Percentiles rank a stretch among this genome's conserved stretches.
Evolutionary conservation across 2,113 vertebrate genomes (phyloP).

Genomic region (Boleophthalmus pectinirostris): DNA sequence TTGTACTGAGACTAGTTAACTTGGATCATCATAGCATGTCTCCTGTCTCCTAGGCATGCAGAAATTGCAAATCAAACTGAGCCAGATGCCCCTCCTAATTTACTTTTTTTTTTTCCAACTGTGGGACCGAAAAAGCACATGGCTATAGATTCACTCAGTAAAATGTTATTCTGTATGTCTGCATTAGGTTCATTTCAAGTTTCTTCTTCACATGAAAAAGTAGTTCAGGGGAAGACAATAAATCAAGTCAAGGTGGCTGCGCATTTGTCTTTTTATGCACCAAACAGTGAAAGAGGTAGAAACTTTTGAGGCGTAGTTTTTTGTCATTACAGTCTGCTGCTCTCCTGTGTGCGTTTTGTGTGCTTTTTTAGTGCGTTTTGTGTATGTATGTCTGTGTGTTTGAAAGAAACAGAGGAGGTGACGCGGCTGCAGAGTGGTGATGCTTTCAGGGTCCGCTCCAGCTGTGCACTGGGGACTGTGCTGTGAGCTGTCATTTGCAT

Average conservation of each 20-base stretch:
- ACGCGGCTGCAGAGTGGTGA: conserved; percentile 43
- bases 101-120: too few species aligned
- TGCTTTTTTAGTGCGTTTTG: background rate
- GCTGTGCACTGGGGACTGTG: conserved; percentile 47
- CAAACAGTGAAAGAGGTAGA: conserved; percentile 32
- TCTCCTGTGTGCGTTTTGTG: conserved; percentile 12
- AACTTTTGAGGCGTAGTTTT: conserved; percentile 38
- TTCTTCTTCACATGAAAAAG: conserved; percentile 10
- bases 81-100: too few species aligned
- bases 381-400: background rate
- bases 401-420: conserved; percentile 24
- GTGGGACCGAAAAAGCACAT: background rate
- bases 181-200: background rate
- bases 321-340: conserved; percentile 25
- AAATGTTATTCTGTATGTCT: background rate
- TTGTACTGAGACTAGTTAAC: too few species aligned
- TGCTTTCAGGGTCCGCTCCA: conserved; percentile 57
- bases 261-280: conserved; percentile 16
- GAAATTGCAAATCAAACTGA: too few species aligned
- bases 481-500: conserved; percentile 58
- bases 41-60: too few species aligned
- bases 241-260: conserved; percentile 59
- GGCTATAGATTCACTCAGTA: background rate
- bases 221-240: conserved; percentile 34
- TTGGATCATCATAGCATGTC: too few species aligned